phyloP scores from a whole-genome alignment of 2,888 invertebrate genomes.

The Gasteruption jaculator region DNA sequence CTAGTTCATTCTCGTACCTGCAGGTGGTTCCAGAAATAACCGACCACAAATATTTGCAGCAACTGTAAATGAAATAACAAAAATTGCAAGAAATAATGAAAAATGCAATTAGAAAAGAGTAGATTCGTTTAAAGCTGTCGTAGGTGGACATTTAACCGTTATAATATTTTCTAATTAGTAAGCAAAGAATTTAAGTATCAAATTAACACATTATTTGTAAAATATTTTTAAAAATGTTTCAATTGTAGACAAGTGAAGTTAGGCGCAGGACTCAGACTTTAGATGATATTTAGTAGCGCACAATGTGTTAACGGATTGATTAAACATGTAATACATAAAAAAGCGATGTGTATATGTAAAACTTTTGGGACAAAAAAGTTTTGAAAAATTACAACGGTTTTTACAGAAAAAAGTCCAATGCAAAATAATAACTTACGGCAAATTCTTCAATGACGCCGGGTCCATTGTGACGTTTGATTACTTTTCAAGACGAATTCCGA shows the following conservation, averaged over 20 bases:
- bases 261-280: too few species aligned
- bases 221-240: too few species aligned
- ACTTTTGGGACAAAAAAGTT: background rate
- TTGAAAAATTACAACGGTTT: background rate
- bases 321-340: too few species aligned
- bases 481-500: too few species aligned
- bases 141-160: too few species aligned
- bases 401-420: background rate
- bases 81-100: constrained; percentile 5
- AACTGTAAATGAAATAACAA: constrained; percentile 28
- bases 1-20: constrained; percentile 46
- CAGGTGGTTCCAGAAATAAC: constrained; percentile 49
- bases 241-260: too few species aligned
- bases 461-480: constrained; percentile 37
- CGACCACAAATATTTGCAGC: constrained; percentile 47
- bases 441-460: constrained; percentile 33
- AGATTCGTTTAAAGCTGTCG: constrained; percentile 7
- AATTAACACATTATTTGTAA: too few species aligned
- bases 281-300: too few species aligned
- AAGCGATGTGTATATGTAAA: too few species aligned
- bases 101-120: constrained; percentile 8
- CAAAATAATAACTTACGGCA: constrained; percentile 34
- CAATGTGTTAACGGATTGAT: too few species aligned
- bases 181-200: too few species aligned
- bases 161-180: too few species aligned